Evolutionary conservation across 2,797 vertebrate genomes (phyloP).

Genomic region (Coccyzus lansbergi): DNA sequence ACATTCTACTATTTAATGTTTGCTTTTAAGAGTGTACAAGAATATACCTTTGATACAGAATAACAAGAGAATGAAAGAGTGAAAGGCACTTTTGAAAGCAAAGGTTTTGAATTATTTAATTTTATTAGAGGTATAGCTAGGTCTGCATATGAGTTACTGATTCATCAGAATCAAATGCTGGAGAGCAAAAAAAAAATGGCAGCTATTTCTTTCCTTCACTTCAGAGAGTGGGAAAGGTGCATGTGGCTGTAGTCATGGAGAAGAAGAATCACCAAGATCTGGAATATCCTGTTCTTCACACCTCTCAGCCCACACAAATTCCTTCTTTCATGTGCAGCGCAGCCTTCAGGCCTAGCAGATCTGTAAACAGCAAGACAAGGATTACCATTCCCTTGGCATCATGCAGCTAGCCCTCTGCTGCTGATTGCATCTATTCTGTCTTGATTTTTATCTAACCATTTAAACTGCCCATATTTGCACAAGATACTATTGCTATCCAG

Average conservation of each 20-base stretch:
- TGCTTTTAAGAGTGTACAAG: not conserved
- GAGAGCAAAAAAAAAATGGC: not conserved
- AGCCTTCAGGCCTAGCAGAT: not conserved
- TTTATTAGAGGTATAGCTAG: not conserved
- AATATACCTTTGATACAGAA: not conserved
- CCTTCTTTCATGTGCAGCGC: not conserved
- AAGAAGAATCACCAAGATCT: not conserved
- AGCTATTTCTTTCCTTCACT: not conserved
- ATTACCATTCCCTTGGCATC: not conserved
- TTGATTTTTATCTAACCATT: not conserved
- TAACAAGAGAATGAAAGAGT: not conserved
- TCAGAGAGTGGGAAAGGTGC: not conserved
- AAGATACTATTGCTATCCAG: fast-evolving
- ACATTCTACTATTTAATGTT: not conserved
- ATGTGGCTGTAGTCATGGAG: not conserved
- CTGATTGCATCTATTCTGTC: not conserved
- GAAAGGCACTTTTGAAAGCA: not conserved
- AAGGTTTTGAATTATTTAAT: not conserved
- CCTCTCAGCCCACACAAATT: not conserved
- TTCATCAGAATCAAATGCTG: not conserved
- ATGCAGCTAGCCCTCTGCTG: fast-evolving
- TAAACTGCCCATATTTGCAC: not conserved
- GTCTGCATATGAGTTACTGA: not conserved
- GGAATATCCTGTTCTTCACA: not conserved
- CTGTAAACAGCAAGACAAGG: not conserved